phyloP scores from a whole-genome alignment of 2,888 invertebrate species.

The Malacosoma neustria region DNA sequence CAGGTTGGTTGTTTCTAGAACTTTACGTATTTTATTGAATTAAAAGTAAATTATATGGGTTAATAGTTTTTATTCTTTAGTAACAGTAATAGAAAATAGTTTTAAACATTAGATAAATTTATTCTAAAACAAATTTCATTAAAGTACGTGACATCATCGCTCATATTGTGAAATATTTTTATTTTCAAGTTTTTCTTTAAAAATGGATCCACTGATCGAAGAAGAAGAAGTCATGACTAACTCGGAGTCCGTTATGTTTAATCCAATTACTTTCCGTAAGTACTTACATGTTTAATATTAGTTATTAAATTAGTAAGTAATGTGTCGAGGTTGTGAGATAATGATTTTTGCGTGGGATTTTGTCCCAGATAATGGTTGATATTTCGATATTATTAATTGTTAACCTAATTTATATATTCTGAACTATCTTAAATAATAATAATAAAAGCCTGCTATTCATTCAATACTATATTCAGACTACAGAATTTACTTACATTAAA shows the following conservation, averaged over 20 bases:
- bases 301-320: not conserved
- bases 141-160: not conserved
- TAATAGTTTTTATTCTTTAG: too few species aligned
- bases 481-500: too few species aligned
- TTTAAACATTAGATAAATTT: too few species aligned
- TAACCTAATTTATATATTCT: not conserved
- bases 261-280: constrained; percentile 32
- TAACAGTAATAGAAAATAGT: too few species aligned
- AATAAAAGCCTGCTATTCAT: not conserved
- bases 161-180: not conserved
- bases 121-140: too few species aligned
- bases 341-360: not conserved
- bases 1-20: too few species aligned
- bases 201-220: constrained; percentile 23
- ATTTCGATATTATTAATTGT: not conserved
- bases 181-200: constrained; percentile 8
- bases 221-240: constrained; percentile 11
- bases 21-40: too few species aligned
- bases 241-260: constrained; percentile 15
- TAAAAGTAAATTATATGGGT: too few species aligned
- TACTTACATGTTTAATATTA: not conserved
- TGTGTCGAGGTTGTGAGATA: not conserved
- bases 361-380: not conserved
- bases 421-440: not conserved
- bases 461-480: too few species aligned